Base-by-base conservation (phyloP, 2,888 invertebrate species). In the Autographa pulchrina region DNA sequence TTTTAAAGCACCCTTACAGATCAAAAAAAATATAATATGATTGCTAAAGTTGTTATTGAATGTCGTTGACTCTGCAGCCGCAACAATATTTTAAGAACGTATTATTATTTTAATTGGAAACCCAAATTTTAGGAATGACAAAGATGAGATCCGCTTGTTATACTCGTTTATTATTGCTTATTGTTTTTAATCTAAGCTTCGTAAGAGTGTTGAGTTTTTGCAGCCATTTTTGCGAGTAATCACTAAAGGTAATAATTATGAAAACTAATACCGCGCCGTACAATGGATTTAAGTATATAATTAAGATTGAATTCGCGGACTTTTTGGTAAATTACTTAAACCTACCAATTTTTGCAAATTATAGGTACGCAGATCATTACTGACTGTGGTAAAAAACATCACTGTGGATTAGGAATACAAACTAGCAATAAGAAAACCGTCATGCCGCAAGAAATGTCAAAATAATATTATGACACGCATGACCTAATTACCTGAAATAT, bases 71-170 rank as follows among this genome's bases (percentile, higher is more conserved):
- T 68, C 67, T 56, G 65, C 18, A 68, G 63, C 63, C 76, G 35
- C 56, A 70, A 70, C 71, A 65, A 31, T 48, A 18, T 56, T 58
- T 72, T 72, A 18, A 31, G 32, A 76, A 73, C 62, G 61, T 82
- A 72, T 80, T 35, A 80, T 80, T 76, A 80, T 68, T 67, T 62
- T 72, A 77, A 80, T 83, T 83, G 77, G 63, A 77, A 72, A 68
- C 67, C 62, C 54, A 79, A 68, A 70, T 63, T 38, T 70, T 59
- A 59, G 63, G 65, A 70, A 68, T 80, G 82, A 71, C 83, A 75
- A 63, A 75, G 61, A 71, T 69, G 65, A 65, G 77, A 70, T 72
- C 68, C 75, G 62, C 82, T 75, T 70, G 70, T 74, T 70, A 69
- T 63, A 70, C 25, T 13, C 35, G 43, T 35, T 56, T 78, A 68